These are phyloP conservation scores for Orthosia gracilis DNA, from an alignment of 2,888 invertebrate species.

Conservation along the genomic window DNA sequence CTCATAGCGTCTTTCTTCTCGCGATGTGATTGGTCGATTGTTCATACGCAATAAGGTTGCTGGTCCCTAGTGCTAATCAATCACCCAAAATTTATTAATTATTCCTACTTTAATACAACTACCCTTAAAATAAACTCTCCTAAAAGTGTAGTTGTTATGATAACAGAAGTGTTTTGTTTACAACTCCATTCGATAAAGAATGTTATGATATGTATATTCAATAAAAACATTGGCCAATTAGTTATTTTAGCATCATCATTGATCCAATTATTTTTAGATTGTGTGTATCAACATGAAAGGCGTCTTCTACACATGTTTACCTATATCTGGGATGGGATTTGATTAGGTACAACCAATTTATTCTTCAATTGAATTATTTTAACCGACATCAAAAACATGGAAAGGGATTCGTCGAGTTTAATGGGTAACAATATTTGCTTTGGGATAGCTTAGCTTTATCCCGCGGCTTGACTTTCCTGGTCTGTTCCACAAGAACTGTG, in stretches of 20 bases:
- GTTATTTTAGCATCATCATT: conserved; percentile 36
- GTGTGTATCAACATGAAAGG: conserved; percentile 19
- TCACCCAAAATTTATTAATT: too few relatives aligned
- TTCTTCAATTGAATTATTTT: background rate
- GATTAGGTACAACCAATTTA: background rate
- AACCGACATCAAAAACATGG: background rate
- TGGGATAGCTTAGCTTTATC: background rate
- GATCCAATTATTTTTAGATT: conserved; percentile 38
- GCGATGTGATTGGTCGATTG: too few relatives aligned
- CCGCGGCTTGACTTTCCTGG: too few relatives aligned
- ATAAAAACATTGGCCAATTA: conserved; percentile 17
- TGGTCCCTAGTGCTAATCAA: too few relatives aligned
- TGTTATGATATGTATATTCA: conserved; percentile 3
- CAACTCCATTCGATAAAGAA: conserved; percentile 12
- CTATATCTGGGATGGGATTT: background rate
- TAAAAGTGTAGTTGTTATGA: conserved; percentile 19
- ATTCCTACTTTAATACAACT: too few relatives aligned
- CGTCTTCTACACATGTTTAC: conserved; percentile 5
- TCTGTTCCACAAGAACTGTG: too few relatives aligned
- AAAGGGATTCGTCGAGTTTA: background rate
- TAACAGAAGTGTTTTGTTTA: conserved; percentile 16
- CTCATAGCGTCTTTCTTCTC: too few relatives aligned
- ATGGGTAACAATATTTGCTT: background rate
- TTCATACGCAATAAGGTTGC: too few relatives aligned
- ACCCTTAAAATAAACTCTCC: background rate